Evolutionary conservation across 2,797 vertebrate genomes (phyloP), one percentile per base, ranked within the genome.

Genomic region (Hyperoplus lanceolatus): DNA sequence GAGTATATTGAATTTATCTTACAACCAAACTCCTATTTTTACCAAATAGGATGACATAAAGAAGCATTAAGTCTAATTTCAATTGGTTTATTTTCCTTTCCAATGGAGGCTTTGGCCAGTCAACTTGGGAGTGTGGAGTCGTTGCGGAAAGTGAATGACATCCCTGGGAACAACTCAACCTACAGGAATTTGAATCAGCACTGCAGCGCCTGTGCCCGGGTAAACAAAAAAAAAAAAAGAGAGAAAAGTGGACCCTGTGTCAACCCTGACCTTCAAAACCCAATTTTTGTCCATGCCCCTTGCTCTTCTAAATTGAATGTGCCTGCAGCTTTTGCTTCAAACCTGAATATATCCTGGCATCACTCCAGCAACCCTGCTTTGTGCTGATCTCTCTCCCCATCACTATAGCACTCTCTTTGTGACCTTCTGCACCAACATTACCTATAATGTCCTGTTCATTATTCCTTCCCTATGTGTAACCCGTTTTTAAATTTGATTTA

Each of bases 131-230:
- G 90, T 86, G 90, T 92, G 75, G 92, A 95, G 85, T 95, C 91
- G 54, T 86, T 96, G 89, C 79, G 18, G 89, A 94, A 94, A 91
- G 83, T 73, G 88, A 93, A 88, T 54, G 77, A 94, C 86, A 81
- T 76, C 82, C 89, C 87, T 53, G 63, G 81, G 90, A 79, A 92
- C 80, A 90, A 89, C 90, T 89, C 94, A 78, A 83, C 90, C 88
- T 93, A 87, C 87, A 84, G 82, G 73, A 94, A 73, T 81, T 84
- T 94, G 87, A 96, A 81, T 87, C 90, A 94, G 84, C 88, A 94
- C 85, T 89, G 86, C 93, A 94, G 90, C 89, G 89, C 83, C 93
- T 92, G 93, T 89, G 92, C 91, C 88, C 93, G 91, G 94, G 93
- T 94, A 95, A 95, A 93, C 74, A 64, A 45, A 64, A 11, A 61